phyloP scores from a whole-genome alignment of 2,888 invertebrate species.

The Bimastos eiseni region DNA sequence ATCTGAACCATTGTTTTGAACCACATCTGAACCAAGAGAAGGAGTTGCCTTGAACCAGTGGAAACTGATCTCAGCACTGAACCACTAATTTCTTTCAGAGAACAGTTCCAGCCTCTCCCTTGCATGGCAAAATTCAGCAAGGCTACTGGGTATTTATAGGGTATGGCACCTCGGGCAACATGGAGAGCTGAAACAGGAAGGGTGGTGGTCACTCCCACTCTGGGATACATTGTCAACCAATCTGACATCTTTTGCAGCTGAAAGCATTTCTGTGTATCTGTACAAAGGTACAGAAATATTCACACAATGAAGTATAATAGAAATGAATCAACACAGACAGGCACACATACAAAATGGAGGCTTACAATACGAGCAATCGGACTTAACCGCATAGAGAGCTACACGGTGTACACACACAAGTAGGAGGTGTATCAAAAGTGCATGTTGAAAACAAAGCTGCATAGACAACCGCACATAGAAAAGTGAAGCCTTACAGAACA shows the following conservation, averaged over 20 bases:
- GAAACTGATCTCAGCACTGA: background rate
- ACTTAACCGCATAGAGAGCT: no score
- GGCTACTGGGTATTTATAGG: background rate
- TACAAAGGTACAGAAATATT: background rate
- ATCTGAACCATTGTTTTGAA: no score
- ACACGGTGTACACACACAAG: no score
- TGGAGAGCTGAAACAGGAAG: background rate
- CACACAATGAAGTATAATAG: background rate
- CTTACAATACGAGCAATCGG: no score
- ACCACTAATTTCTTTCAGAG: background rate
- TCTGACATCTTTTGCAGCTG: background rate
- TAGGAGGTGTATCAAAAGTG: no score
- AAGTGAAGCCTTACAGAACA: background rate
- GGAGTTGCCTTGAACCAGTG: background rate
- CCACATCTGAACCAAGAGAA: no score
- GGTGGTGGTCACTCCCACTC: background rate
- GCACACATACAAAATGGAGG: no score
- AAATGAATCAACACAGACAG: no score
- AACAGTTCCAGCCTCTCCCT: background rate
- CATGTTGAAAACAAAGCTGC: no score
- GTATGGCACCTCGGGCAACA: background rate
- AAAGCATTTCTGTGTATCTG: slow-evolving; percentile 13
- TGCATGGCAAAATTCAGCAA: background rate
- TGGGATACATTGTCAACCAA: background rate
- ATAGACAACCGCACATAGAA: background rate